Evolutionary conservation across 92 coral and sea anemone genomes (phyloP), one percentile per base, ranked within the genome.

Genomic region (Isaurus tuberculatus): DNA sequence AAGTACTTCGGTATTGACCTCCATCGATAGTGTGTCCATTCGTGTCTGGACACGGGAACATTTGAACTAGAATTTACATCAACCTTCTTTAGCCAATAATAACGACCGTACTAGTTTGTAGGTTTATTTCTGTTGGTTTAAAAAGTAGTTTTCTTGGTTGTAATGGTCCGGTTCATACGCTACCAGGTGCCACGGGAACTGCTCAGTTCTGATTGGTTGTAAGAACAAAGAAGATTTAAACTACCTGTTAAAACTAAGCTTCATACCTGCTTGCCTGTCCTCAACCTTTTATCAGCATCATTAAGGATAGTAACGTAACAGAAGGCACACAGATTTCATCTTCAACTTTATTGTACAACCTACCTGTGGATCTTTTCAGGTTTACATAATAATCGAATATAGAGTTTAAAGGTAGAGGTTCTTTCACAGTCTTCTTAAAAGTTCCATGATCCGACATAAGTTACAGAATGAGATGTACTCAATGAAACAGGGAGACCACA

Each of bases 121-220:
- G 2, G 2, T 25, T 5, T 10, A 4, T 6, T 63, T 9, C 5
- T 28, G 26, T 57, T 8, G 15, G 13, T 15, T 40, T 70, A 42
- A 14, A 22, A 1, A 1, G 17, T 63, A n/a, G 32, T 63, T 9
- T 8, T 11, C 25, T 23, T 8, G 15, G 13, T 27, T 23, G 29
- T 22, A 72, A 46, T 43, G 19, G 14, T 37, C 32, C 4, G 77
- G 57, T 42, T 7, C 60, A 51, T 7, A 16, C 20, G 22, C 17
- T 15, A 71, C 77, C 77, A 14, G 77, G 58, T 46, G 55, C n/a
- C 7, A 34, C 2, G 60, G 33, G 3, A 29, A 17, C 44, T 36
- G 33, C 31, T 55, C 78, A 4, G 27, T 72, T 44, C 28, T 43
- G 61, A 72, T 44, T 72, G 60, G 78, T 26, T 27, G 37, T 15